A percentile compares a stretch with the other conserved stretches of the same genome.
These are phyloP conservation scores for Trachops cirrhosus DNA, from an alignment of 2,797 vertebrate species.

Conservation along the genomic window DNA sequence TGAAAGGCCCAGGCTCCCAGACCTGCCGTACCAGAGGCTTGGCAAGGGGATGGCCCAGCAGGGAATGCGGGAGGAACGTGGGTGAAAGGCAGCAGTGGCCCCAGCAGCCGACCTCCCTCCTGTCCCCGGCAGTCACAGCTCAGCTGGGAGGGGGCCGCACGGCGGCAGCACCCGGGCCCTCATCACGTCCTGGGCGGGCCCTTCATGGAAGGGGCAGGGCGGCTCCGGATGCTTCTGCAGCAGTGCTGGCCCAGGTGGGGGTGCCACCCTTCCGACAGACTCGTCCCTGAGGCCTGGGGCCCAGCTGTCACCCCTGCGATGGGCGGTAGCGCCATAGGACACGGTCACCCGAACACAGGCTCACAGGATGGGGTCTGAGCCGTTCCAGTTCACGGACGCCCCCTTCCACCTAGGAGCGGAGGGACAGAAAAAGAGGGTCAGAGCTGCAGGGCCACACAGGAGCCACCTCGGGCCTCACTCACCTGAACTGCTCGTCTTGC, in stretches of 20 bases:
- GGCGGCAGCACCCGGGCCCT: neutral
- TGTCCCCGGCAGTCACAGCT: neutral
- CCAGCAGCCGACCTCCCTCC: neutral
- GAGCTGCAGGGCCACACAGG: neutral
- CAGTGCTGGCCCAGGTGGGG: neutral
- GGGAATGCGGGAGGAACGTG: neutral
- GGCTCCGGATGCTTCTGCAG: neutral
- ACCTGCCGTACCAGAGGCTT: neutral
- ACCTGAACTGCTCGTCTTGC: neutral
- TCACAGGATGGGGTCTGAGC: constrained; percentile 95
- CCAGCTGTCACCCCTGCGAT: neutral
- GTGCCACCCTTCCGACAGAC: neutral
- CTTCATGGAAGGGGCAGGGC: neutral
- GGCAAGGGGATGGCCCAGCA: accelerated
- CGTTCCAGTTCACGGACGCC: constrained; percentile 92
- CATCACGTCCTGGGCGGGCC: neutral
- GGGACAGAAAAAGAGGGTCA: neutral
- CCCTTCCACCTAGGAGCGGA: constrained; percentile 90
- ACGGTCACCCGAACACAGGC: neutral
- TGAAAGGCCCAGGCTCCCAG: neutral
- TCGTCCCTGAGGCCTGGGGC: neutral
- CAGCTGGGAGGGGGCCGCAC: neutral
- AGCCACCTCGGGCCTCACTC: neutral
- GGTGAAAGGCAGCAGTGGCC: neutral
- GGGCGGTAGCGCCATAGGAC: neutral